Evolutionary conservation across 2,888 invertebrate genomes (phyloP).

Genomic region (Zhengitettix transpicula): DNA sequence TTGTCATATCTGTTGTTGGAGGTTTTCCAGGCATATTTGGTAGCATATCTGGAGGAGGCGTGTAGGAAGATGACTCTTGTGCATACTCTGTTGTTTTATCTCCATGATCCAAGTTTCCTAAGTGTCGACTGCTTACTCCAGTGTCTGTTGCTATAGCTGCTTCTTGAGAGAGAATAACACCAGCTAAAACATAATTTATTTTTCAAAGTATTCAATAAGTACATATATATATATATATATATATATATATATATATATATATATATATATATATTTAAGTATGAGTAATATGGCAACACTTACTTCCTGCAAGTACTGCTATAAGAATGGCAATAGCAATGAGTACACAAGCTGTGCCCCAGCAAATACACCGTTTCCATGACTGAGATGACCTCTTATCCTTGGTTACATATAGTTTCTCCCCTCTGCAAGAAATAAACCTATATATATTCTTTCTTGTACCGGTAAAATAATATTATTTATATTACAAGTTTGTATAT

Average conservation of each 20-base stretch:
- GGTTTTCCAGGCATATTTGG: constrained; percentile 21
- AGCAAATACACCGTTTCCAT: constrained; percentile 46
- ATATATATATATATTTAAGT: background rate
- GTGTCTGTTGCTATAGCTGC: constrained; percentile 36
- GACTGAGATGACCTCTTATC: constrained; percentile 56
- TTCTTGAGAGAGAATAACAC: constrained; percentile 47
- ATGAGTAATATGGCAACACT: constrained; percentile 23
- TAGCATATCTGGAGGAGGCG: constrained; percentile 23
- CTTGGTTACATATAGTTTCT: constrained; percentile 66
- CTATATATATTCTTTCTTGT: too few relatives aligned
- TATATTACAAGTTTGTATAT: too few relatives aligned
- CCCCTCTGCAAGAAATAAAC: constrained; percentile 43
- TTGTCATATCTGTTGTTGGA: constrained; percentile 32
- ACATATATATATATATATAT: background rate
- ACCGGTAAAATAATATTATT: too few relatives aligned
- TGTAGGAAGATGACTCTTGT: constrained; percentile 15
- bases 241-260: background rate
- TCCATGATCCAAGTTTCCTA: constrained; percentile 25
- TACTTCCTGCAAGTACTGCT: constrained; percentile 58
- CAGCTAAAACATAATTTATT: constrained; percentile 35
- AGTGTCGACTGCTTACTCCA: constrained; percentile 36
- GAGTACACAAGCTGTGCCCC: constrained; percentile 48
- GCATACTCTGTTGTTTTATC: constrained; percentile 11
- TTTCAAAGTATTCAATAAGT: background rate
- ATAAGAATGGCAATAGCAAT: constrained; percentile 48